Base-by-base conservation (phyloP, 2,113 vertebrate genomes). In the Rallus limicola region DNA sequence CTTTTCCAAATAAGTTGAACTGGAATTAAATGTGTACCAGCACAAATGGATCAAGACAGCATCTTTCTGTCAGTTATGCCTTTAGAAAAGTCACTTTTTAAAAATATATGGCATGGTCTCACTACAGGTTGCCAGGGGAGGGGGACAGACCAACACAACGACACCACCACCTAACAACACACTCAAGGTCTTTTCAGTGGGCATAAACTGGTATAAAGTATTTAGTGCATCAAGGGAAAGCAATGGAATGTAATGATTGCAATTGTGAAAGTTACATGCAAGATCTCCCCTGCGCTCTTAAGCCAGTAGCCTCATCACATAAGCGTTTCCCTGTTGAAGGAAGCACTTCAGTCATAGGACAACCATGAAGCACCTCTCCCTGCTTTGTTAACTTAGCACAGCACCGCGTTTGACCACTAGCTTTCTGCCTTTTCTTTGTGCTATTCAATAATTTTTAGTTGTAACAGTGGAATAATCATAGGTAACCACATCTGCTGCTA, bases 301-400 rank as follows among this genome's bases (percentile, higher is more conserved):
- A 69, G 17, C 31, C 44, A 46, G 31, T 33, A 75, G 70, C 11
- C 19, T 83, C 60, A 52, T 36, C 67, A 28, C 0, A 0, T 26
- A 16, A 11, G 23, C 25, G 20, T 36, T 69, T 80, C 62, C 55
- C 36, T 29, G 12, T 23, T 56, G 28, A 83, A 79, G 38, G 70
- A 95, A 90, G 14, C 4, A 20, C 23, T 62, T 70, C 40, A 44
- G 3, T 23, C 48, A 64, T 4, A 53, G 26, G 16, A 60, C 13
- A 71, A 10, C 20, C 19, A 6, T 38, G 34, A 71, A 65, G 44
- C 68, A 48, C 31, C 13, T 58, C 56, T 68, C 44, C 68, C 68
- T 72, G 46, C 24, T 86, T 78, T 76, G 10, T 40, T 68, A 1
- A 6, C 31, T 68, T 31, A 26, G 25, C 40, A 82, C 82, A 80